These are phyloP conservation scores for Amia ocellicauda DNA, from an alignment of 2,113 vertebrate species.

Conservation along the genomic window DNA sequence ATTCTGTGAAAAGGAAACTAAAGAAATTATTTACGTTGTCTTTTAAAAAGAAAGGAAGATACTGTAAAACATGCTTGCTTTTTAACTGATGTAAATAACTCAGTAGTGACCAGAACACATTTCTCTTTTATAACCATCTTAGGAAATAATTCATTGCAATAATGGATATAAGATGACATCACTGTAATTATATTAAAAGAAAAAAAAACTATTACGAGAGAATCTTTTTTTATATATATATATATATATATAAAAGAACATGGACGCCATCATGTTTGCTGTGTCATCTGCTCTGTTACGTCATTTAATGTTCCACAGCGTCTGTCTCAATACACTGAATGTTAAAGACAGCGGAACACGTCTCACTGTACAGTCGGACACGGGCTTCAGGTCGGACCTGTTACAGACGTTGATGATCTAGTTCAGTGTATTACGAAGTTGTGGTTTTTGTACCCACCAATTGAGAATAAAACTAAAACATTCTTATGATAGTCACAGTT, in stretches of 20 bases:
- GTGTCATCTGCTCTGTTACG: slow-evolving; percentile 67
- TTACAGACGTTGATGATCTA: slow-evolving; percentile 74
- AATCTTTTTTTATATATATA: slow-evolving; percentile 76
- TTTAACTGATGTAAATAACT: slow-evolving; percentile 93
- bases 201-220: slow-evolving; percentile 59
- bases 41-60: slow-evolving; percentile 63
- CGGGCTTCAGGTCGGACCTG: slow-evolving; percentile 66
- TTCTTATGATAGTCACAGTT: slow-evolving; percentile 71
- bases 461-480: slow-evolving; percentile 68
- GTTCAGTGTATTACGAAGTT: slow-evolving; percentile 76
- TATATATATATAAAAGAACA: slow-evolving; percentile 67
- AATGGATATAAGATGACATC: slow-evolving; percentile 92
- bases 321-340: slow-evolving; percentile 76
- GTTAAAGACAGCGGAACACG: slow-evolving; percentile 56
- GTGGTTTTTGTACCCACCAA: slow-evolving; percentile 79
- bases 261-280: slow-evolving; percentile 68
- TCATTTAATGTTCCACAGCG: slow-evolving; percentile 63
- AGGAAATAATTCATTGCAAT: slow-evolving; percentile 98
- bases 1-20: slow-evolving; percentile 78
- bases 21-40: slow-evolving; percentile 78
- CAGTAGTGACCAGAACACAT: slow-evolving; percentile 84
- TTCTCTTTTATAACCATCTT: slow-evolving; percentile 98
- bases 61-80: slow-evolving; percentile 92
- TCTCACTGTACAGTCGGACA: slow-evolving; percentile 64
- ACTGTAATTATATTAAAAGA: slow-evolving; percentile 92